Evolutionary conservation across 2,888 invertebrate species (phyloP).

Genomic region (Hirtodrosophila alboralis): DNA sequence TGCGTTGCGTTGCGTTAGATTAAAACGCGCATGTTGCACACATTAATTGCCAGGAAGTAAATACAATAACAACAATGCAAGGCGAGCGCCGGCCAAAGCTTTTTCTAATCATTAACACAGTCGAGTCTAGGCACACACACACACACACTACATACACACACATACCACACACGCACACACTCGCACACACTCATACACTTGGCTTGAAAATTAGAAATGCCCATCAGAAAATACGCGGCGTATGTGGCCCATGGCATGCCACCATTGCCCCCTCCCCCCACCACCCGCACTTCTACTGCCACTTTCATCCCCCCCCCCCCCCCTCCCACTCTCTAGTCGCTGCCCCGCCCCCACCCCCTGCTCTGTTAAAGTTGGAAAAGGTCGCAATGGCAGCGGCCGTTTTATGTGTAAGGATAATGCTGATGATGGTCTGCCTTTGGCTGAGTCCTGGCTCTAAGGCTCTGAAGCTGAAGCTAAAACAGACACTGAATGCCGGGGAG

Average conservation of each 20-base stretch:
- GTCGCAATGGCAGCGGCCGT: conserved; percentile 60
- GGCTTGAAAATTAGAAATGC: conserved; percentile 81
- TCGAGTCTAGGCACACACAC: conserved; percentile 41
- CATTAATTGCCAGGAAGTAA: conserved; percentile 78
- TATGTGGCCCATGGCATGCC: conserved; percentile 30
- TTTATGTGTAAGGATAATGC: conserved; percentile 69
- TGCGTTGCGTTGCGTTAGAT: conserved; percentile 58
- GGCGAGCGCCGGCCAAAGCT: conserved; percentile 50
- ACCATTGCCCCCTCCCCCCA: conserved; percentile 7
- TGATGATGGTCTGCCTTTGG: conserved; percentile 57
- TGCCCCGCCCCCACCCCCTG: conserved; percentile 15
- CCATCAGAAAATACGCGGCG: conserved; percentile 76
- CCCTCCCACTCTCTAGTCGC: neutral
- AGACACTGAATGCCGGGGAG: neutral
- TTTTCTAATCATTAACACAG: conserved; percentile 83
- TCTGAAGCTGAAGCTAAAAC: conserved; percentile 19
- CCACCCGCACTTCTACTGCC: neutral
- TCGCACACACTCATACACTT: conserved; percentile 22
- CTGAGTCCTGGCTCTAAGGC: conserved; percentile 15
- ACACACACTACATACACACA: conserved; percentile 16
- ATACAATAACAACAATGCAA: conserved; percentile 51
- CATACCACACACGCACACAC: conserved; percentile 1
- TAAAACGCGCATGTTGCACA: conserved; percentile 79
- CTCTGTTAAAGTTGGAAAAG: conserved; percentile 54
- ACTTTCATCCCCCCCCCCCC: neutral